phyloP scores from a whole-genome alignment of 1,140 invertebrate genomes.

The Heliconius himera region DNA sequence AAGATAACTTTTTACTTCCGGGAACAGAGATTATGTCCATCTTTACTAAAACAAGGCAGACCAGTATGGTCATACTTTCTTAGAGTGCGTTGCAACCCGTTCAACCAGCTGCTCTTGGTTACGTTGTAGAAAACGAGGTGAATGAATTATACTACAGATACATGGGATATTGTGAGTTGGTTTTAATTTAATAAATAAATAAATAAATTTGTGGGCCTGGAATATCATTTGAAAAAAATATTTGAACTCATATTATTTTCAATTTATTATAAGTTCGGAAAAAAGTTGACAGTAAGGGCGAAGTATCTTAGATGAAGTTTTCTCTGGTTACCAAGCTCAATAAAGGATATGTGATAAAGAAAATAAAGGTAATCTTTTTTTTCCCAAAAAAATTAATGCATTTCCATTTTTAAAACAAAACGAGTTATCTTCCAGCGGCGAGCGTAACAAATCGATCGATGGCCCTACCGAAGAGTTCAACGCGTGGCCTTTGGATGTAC shows the following conservation, averaged over 20 bases:
- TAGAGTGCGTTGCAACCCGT: constrained; percentile 30
- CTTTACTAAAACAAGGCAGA: constrained; percentile 23
- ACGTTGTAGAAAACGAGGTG: constrained; percentile 37
- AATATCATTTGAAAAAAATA: background rate
- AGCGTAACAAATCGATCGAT: constrained; percentile 70
- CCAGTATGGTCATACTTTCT: constrained; percentile 31
- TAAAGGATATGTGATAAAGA: background rate
- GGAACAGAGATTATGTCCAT: background rate
- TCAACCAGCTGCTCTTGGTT: constrained; percentile 39
- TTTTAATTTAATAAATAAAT: background rate
- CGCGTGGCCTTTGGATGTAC: constrained; percentile 48
- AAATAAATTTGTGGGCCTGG: background rate
- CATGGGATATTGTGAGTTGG: background rate
- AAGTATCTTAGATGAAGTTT: background rate
- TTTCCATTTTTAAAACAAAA: constrained; percentile 17
- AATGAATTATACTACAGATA: constrained; percentile 30
- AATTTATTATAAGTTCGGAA: background rate
- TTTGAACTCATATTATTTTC: background rate
- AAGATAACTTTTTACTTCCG: background rate
- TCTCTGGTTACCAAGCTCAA: background rate
- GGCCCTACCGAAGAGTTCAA: constrained; percentile 73
- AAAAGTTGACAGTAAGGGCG: background rate
- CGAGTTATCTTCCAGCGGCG: constrained; percentile 23
- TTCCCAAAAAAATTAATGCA: background rate
- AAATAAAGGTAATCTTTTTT: background rate